Base-by-base conservation (phyloP, 1,140 invertebrate species). In the Andrena cerasifolii region DNA sequence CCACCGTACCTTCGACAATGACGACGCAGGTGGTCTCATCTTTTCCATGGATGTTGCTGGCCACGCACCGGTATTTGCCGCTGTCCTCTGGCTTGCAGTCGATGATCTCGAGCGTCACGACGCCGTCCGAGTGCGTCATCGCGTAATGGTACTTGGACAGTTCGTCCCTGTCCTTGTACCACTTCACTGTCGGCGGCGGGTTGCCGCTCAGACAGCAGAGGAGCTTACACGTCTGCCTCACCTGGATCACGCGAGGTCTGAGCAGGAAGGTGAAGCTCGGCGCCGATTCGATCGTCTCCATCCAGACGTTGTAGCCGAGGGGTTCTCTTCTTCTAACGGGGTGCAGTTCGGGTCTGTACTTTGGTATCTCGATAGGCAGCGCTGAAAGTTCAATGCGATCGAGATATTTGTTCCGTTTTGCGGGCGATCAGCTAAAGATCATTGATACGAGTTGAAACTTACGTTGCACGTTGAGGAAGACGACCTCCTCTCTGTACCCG, bases 391-490 rank as follows among this genome's bases (percentile, higher is more conserved):
- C 72, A 47, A 7, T n/a, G 0, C 2, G 14, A 45, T n/a, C 10
- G 10, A 53, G 24, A n/a, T n/a, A n/a, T 56, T 66, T 7, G 2
- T 58, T 16, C 24, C 24, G 18, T 31, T 21, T 2, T 31, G 4
- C 36, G 4, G 10, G 10, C 3, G 36, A 40, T n/a, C n/a, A 40
- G 10, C 36, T 40, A 10, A 40, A 40, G 12, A 18, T 33, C 24
- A 12, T 58, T 33, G 31, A 7, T n/a, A 7, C 2, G 16, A 14
- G 7, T 63, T 8, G 12, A 54, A 1, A 43, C 75, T 36, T 93
- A 97, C 97, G 97, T 95, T 99, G 98, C 31, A 99, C 98, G 90
- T 99, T 99, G 3, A 99, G 94, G 94, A 99, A 99, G 6, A 99
- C 98, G 61, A 98, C 96, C 93, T 99, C 98, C 93, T 99, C 99